phyloP scores from a whole-genome alignment of 1,140 invertebrate species.

The Battus philenor region DNA sequence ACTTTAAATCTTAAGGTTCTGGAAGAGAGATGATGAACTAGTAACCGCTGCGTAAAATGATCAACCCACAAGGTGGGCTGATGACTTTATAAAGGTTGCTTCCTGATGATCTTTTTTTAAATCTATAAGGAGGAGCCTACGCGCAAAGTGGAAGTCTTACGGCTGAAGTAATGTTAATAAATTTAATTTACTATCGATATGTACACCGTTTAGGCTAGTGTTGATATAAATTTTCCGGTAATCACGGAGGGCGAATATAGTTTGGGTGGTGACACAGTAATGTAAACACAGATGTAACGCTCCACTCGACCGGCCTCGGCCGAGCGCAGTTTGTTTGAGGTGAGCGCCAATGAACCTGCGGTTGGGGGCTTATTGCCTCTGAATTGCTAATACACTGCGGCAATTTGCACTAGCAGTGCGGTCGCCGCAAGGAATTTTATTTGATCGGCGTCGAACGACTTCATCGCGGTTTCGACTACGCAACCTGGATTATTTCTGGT shows the following conservation, averaged over 20 bases:
- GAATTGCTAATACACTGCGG: slow-evolving; percentile 1
- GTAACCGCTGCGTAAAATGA: no score
- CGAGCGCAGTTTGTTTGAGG: background rate
- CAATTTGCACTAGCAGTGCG: background rate
- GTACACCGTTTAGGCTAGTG: no score
- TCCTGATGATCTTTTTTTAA: no score
- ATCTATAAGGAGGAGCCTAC: no score
- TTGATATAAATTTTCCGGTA: no score
- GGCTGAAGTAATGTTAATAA: no score
- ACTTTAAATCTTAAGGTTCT: no score
- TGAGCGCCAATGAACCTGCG: background rate
- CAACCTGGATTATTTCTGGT: slow-evolving; percentile 2
- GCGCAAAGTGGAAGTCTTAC: no score
- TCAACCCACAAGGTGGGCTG: no score
- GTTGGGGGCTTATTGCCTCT: slow-evolving; percentile 1
- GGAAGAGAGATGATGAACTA: no score
- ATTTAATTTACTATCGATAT: no score
- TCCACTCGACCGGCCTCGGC: background rate
- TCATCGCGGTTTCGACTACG: background rate
- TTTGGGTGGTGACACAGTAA: slow-evolving; percentile 3
- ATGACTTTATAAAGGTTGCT: no score
- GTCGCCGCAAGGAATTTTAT: slow-evolving; percentile 3
- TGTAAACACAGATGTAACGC: slow-evolving; percentile 10
- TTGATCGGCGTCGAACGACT: slow-evolving; percentile 3
- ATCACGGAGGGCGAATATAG: background rate